Evolutionary conservation across 2,113 vertebrate genomes (phyloP).

Genomic region (Tiliqua scincoides): DNA sequence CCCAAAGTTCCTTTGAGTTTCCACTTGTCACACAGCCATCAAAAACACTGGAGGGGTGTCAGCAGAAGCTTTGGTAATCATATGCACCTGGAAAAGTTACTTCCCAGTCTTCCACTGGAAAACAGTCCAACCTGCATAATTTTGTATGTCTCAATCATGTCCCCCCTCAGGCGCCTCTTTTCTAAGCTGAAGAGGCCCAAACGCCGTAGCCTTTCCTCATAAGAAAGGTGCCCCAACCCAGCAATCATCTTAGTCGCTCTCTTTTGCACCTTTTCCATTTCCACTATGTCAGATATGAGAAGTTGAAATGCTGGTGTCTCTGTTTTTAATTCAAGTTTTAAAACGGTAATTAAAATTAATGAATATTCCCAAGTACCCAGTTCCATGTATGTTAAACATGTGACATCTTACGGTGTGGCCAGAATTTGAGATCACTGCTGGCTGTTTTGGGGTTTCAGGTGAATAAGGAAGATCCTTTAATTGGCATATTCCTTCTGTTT

Average conservation of each 20-base stretch:
- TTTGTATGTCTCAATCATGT: too few species aligned
- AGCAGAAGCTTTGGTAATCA: too few species aligned
- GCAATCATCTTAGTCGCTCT: too few species aligned
- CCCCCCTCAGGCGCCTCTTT: too few species aligned
- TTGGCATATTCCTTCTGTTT: neutral
- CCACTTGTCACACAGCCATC: neutral
- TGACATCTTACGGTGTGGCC: neutral
- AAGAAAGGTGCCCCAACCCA: too few species aligned
- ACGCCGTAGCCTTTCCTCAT: too few species aligned
- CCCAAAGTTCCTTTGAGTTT: neutral
- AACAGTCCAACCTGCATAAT: neutral
- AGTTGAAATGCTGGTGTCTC: too few species aligned
- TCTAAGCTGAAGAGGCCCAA: too few species aligned
- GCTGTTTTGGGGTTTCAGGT: neutral
- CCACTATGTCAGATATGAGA: too few species aligned
- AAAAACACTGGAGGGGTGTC: neutral
- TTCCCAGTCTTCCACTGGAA: neutral
- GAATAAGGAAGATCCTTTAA: neutral
- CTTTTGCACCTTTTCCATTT: too few species aligned
- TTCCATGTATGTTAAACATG: neutral
- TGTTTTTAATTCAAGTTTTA: neutral
- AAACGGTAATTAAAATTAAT: constrained; percentile 6
- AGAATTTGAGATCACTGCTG: neutral
- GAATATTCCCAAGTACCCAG: neutral
- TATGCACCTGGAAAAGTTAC: neutral